Evolutionary conservation across 2,113 vertebrate species (phyloP), one percentile per base, ranked within the genome.

Genomic region (Smithornis capensis): DNA sequence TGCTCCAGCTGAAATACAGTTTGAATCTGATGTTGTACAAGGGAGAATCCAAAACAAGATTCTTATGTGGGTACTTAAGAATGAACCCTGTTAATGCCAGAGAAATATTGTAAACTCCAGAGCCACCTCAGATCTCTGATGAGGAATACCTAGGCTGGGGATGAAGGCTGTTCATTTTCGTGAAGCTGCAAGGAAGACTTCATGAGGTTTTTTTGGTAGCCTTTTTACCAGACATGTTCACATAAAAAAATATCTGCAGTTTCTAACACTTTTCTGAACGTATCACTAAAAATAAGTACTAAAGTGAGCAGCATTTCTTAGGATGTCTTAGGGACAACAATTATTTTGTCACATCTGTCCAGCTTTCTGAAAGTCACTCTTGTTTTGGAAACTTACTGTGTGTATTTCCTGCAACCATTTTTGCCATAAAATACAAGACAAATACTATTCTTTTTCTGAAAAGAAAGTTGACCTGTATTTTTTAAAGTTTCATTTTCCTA

Each of bases 41-140:
- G 10, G 37, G 10, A 87, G 16, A 83, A 73, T 42, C 23, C 2
- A 10, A 77, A 77, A 7, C 42, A 70, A 83, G 70, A 40, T 65
- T 89, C 55, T 53, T 68, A 60, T 83, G 24, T 65, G 12, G 15
- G 8, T 85, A 12, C 24, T 77, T 69, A 59, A 0, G 5, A 76
- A 84, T 0, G 0, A 83, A 29, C 0, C 1, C 24, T 3, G 1
- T 56, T 87, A 64, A 75, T 40, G 15, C 9, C 19, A 71, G 22
- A 83, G 19, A 14, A 44, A 64, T 13, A 28, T n/a, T 38, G 69
- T 21, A 63, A 89, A 78, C 14, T 64, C 44, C 24, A 60, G 24
- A 83, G 74, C 4, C n/a, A 62, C 25, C n/a, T 83, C n/a, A 83
- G 25, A 45, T 70, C 15, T 62, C 35, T 22, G 35, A 8, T 62